A percentile compares a stretch with the other conserved stretches of the same genome.
phyloP scores from a whole-genome alignment of 1,140 invertebrate genomes.

The Lasioglossum baleicum region DNA sequence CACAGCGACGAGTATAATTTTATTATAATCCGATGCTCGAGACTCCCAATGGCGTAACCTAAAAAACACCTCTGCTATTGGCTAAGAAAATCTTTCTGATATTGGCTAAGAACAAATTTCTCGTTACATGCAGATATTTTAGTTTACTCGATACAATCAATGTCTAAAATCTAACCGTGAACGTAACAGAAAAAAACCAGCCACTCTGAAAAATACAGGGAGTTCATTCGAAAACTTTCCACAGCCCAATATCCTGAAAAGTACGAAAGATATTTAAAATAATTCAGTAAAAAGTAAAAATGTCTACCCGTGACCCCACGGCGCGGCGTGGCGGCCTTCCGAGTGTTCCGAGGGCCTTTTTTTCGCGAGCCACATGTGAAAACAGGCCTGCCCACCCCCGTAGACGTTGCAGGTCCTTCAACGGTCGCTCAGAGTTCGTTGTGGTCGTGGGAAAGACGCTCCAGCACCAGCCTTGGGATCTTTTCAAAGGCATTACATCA shows the following conservation, averaged over 20 bases:
- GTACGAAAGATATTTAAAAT: no score
- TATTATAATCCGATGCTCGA: conserved; percentile 29
- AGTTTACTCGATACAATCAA: background rate
- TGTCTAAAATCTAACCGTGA: no score
- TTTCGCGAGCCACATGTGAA: conserved; percentile 70
- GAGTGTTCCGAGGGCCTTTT: conserved; percentile 48
- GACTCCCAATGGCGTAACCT: background rate
- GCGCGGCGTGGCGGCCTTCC: background rate
- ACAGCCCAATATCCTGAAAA: no score
- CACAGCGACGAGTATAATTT: conserved; percentile 35
- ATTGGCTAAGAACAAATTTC: background rate
- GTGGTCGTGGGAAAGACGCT: conserved; percentile 67
- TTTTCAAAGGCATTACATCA: conserved; percentile 39
- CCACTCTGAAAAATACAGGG: no score
- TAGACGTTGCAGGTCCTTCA: conserved; percentile 58
- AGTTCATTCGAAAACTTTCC: no score
- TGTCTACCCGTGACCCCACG: conserved; percentile 45
- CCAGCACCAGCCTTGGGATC: conserved; percentile 36
- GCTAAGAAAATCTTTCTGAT: background rate
- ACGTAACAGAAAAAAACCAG: no score
- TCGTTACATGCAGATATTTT: background rate
- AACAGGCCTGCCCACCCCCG: conserved; percentile 63
- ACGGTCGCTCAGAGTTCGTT: conserved; percentile 58
- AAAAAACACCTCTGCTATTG: no score
- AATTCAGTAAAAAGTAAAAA: conserved; percentile 35